Conservation (phyloP, 2,113 vertebrate species). For the Atrichornis clamosus region DNA sequence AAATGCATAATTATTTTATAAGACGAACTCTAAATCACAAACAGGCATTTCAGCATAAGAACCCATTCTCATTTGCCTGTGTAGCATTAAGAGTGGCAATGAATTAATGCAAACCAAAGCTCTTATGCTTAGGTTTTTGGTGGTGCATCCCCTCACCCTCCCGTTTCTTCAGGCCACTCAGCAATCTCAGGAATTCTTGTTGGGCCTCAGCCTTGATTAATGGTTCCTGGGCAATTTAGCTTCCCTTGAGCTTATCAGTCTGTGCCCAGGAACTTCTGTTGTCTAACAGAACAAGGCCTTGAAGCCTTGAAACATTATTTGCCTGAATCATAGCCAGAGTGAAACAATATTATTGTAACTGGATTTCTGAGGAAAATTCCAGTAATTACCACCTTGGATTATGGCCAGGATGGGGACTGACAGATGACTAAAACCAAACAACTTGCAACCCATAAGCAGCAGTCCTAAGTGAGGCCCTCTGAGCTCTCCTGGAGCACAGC, state of each 20-base stretch:
- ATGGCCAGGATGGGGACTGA: not conserved
- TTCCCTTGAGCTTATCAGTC: not conserved
- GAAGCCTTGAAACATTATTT: not conserved
- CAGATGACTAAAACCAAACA: not conserved
- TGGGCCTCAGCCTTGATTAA: not conserved
- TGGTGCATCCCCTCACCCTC: not conserved
- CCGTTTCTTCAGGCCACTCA: not conserved
- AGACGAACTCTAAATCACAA: not conserved
- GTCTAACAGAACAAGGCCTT: not conserved
- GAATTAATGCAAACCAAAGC: not conserved
- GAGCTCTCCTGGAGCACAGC: fast-evolving
- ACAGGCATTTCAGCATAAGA: not conserved
- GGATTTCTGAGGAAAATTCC: not conserved
- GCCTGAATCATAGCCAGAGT: not conserved
- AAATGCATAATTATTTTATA: not conserved
- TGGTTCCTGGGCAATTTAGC: not conserved
- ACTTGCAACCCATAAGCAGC: not conserved
- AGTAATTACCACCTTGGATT: not conserved
- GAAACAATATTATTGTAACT: not conserved
- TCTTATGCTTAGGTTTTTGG: not conserved
- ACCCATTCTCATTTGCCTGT: not conserved
- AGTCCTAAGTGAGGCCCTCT: not conserved
- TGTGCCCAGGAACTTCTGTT: not conserved
- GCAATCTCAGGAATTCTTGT: not conserved
- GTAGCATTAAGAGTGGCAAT: not conserved